These are phyloP conservation scores for Orcinus orca DNA, from an alignment of 2,113 vertebrate genomes.

Conservation along the genomic window DNA sequence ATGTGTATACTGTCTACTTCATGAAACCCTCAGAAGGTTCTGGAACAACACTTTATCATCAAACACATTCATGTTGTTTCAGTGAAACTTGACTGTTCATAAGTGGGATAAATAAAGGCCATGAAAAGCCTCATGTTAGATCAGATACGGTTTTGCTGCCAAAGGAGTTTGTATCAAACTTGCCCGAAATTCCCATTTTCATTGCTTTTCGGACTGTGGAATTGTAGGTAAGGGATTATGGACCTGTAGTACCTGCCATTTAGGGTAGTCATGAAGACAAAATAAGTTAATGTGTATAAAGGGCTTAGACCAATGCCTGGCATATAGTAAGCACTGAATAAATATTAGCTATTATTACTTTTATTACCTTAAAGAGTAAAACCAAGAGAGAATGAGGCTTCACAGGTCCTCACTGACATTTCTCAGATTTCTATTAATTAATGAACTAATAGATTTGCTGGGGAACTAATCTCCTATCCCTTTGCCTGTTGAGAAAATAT, in stretches of 20 bases:
- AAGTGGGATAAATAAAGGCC: not conserved
- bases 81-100: not conserved
- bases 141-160: not conserved
- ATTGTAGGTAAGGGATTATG: not conserved
- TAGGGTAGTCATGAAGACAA: not conserved
- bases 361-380: conserved; percentile 45
- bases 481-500: conserved; percentile 21
- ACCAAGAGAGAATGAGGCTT: not conserved
- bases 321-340: conserved; percentile 12
- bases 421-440: conserved; percentile 55
- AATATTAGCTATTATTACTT: conserved; percentile 53
- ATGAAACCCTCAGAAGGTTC: not conserved
- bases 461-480: not conserved
- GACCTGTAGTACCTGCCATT: not conserved
- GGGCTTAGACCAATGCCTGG: not conserved
- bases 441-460: conserved; percentile 23
- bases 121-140: not conserved
- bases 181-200: not conserved
- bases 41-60: not conserved
- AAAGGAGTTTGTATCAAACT: not conserved
- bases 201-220: not conserved
- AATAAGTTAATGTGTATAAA: conserved; percentile 38
- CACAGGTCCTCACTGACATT: not conserved
- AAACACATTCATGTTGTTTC: not conserved
- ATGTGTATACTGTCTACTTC: not conserved